phyloP scores from a whole-genome alignment of 2,113 vertebrate genomes.

The Cryptomyrus ogoouensis region DNA sequence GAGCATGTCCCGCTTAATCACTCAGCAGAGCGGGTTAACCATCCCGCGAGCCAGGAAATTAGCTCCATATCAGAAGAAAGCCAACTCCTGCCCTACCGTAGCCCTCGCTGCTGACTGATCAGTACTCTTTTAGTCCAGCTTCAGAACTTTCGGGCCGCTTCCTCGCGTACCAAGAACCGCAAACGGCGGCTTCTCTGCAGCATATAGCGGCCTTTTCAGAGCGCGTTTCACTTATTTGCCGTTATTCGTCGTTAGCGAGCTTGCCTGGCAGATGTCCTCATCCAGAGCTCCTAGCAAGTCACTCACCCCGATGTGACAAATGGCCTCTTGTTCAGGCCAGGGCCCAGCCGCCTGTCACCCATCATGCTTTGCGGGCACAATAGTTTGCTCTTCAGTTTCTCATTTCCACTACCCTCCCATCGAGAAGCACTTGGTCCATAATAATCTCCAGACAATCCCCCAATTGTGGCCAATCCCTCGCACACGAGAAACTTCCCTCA shows the following conservation, averaged over 20 bases:
- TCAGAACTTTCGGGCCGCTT: background rate
- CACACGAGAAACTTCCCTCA: constrained; percentile 33
- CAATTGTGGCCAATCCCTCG: constrained; percentile 51
- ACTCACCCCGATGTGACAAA: constrained; percentile 17
- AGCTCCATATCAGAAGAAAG: background rate
- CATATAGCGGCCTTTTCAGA: constrained; percentile 12
- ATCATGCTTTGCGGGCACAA: constrained; percentile 4
- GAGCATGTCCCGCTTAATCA: background rate
- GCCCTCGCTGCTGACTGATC: background rate
- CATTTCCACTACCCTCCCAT: constrained; percentile 37
- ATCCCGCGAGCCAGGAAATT: background rate
- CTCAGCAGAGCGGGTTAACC: background rate
- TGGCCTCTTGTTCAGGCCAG: constrained; percentile 10
- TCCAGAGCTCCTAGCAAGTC: background rate
- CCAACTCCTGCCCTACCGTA: background rate
- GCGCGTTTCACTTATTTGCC: background rate
- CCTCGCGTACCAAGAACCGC: constrained; percentile 12
- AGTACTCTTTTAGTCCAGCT: background rate
- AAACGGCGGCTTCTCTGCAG: constrained; percentile 5
- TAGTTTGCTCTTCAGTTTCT: constrained; percentile 46
- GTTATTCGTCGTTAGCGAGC: background rate
- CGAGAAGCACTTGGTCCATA: constrained; percentile 39
- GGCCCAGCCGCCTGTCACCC: constrained; percentile 10
- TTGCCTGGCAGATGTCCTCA: constrained; percentile 24
- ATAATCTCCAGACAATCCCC: constrained; percentile 48